Percentiles rank a stretch among this genome's conserved stretches.
Evolutionary conservation across 2,797 vertebrate species (phyloP).

Genomic region (Parauchenoglanis punctatus): DNA sequence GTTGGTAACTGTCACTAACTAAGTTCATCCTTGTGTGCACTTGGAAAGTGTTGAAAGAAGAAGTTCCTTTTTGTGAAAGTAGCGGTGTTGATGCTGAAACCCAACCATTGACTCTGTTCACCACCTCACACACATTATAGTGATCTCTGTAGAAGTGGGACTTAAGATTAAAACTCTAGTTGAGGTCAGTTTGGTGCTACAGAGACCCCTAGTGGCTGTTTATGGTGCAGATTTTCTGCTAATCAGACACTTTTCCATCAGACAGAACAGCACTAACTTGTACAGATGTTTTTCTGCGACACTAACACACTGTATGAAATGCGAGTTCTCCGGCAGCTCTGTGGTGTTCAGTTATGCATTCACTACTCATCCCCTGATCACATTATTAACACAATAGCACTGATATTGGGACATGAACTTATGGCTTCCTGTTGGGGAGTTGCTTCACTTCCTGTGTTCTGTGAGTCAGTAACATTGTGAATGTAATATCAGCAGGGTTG

Average conservation of each 20-base stretch:
- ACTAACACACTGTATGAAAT: background rate
- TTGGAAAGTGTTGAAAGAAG: background rate
- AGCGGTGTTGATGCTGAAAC: background rate
- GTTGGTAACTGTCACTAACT: background rate
- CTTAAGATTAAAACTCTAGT: background rate
- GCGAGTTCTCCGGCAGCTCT: background rate
- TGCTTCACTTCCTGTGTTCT: constrained; percentile 5
- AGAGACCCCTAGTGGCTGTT: background rate
- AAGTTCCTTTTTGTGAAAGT: background rate
- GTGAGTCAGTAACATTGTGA: background rate
- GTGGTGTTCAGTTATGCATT: background rate
- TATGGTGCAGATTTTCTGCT: background rate
- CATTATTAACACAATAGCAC: background rate
- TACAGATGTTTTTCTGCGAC: background rate
- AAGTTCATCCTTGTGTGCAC: background rate
- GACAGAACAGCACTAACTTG: too few relatives aligned
- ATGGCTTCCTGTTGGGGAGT: background rate
- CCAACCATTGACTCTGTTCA: background rate
- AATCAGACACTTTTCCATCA: background rate
- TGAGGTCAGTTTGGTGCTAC: background rate
- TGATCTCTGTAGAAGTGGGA: background rate
- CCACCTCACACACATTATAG: background rate
- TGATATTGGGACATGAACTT: background rate
- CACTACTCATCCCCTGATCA: background rate
- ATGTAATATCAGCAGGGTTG: background rate